phyloP scores from a whole-genome alignment of 2,113 vertebrate genomes.

The Phylloscopus trochilus region DNA sequence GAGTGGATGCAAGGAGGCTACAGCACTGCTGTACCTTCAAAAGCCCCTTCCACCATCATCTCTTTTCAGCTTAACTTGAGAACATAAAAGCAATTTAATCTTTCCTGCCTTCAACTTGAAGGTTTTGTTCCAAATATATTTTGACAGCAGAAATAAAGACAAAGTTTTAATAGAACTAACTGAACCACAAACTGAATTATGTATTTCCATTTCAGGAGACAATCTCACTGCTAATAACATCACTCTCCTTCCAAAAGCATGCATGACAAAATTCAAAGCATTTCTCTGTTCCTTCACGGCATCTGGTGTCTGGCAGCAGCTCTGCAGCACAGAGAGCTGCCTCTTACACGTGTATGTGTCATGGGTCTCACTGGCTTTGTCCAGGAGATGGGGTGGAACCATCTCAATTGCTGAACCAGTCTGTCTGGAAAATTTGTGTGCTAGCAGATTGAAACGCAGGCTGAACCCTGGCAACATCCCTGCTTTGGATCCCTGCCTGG shows the following conservation, averaged over 20 bases:
- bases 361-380: neutral
- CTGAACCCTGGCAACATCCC: conserved; percentile 18
- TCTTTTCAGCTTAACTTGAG: conserved; percentile 23
- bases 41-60: neutral
- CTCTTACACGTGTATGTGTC: conserved; percentile 7
- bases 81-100: conserved; percentile 36
- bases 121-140: conserved; percentile 45
- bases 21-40: neutral
- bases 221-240: conserved; percentile 36
- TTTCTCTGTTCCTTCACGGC: neutral
- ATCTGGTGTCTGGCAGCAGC: neutral
- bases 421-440: conserved; percentile 33
- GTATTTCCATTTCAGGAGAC: conserved; percentile 57
- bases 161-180: conserved; percentile 58
- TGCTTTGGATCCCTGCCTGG: conserved; percentile 40
- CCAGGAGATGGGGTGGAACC: conserved; percentile 25
- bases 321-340: neutral
- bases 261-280: conserved; percentile 42
- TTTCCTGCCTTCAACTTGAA: conserved; percentile 8
- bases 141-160: conserved; percentile 59
- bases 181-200: conserved; percentile 62
- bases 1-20: neutral
- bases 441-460: neutral
- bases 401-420: conserved; percentile 17
- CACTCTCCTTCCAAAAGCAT: conserved; percentile 26